Percentiles rank a stretch among this genome's conserved stretches.
Evolutionary conservation across 2,888 invertebrate genomes (phyloP).

Genomic region (Thymelicus lineola): DNA sequence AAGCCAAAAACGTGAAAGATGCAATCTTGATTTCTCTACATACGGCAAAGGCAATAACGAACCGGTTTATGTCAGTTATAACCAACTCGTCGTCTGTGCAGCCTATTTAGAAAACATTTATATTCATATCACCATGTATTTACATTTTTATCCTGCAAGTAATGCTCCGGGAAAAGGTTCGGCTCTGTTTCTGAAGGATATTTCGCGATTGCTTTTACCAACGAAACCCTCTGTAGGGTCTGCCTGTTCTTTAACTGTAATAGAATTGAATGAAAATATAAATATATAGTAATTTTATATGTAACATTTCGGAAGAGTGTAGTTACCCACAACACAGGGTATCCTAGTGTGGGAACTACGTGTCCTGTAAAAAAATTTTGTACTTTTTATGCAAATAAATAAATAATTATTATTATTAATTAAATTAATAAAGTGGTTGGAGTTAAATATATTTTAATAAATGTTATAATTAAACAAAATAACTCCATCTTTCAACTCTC

Average conservation of each 20-base stretch:
- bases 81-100: constrained; percentile 48
- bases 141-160: constrained; percentile 77
- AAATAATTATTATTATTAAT: too few relatives aligned
- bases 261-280: constrained; percentile 10
- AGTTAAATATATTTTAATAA: too few relatives aligned
- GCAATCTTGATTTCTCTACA: constrained; percentile 36
- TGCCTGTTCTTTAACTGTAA: constrained; percentile 14
- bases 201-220: constrained; percentile 32
- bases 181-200: constrained; percentile 32
- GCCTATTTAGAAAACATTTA: constrained; percentile 80
- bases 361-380: too few relatives aligned
- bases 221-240: constrained; percentile 24
- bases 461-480: too few relatives aligned
- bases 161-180: constrained; percentile 46
- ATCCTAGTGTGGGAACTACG: too few relatives aligned
- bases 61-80: constrained; percentile 46
- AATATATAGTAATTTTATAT: too few relatives aligned
- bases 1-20: constrained; percentile 3
- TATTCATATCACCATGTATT: constrained; percentile 83
- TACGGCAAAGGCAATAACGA: constrained; percentile 47
- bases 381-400: too few relatives aligned
- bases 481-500: too few relatives aligned
- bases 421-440: too few relatives aligned
- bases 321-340: too few relatives aligned
- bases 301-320: too few relatives aligned